These are phyloP conservation scores for Galerucella pusilla DNA, from an alignment of 2,888 invertebrate species.

Conservation along the genomic window DNA sequence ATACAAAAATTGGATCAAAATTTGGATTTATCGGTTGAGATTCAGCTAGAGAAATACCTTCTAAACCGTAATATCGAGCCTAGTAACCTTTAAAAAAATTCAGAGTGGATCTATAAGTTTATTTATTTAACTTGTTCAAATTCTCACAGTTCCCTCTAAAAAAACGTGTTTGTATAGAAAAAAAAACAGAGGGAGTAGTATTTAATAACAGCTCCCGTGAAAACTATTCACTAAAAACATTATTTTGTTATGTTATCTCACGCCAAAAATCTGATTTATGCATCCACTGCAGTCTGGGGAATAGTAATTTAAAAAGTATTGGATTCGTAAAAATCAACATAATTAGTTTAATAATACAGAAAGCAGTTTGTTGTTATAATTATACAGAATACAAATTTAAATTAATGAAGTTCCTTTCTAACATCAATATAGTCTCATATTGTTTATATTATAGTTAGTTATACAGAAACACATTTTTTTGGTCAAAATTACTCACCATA, in stretches of 20 bases:
- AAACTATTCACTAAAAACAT: neutral
- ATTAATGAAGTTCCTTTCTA: neutral
- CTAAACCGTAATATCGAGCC: too few relatives aligned
- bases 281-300: neutral
- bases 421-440: neutral
- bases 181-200: neutral
- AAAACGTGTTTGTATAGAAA: neutral
- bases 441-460: too few relatives aligned
- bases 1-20: too few relatives aligned
- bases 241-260: neutral
- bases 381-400: neutral
- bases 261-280: conserved; percentile 7
- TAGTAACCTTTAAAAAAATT: too few relatives aligned
- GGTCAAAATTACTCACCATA: neutral
- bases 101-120: too few relatives aligned
- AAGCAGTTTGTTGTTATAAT: neutral
- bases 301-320: neutral
- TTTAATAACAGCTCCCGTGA: neutral
- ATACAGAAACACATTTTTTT: neutral
- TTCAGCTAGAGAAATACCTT: too few relatives aligned
- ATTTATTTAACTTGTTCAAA: too few relatives aligned
- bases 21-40: too few relatives aligned
- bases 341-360: neutral
- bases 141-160: too few relatives aligned
- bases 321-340: neutral